These are phyloP conservation scores for Pipistrellus pygmaeus DNA, from an alignment of 2,797 vertebrate genomes.

Conservation along the genomic window DNA sequence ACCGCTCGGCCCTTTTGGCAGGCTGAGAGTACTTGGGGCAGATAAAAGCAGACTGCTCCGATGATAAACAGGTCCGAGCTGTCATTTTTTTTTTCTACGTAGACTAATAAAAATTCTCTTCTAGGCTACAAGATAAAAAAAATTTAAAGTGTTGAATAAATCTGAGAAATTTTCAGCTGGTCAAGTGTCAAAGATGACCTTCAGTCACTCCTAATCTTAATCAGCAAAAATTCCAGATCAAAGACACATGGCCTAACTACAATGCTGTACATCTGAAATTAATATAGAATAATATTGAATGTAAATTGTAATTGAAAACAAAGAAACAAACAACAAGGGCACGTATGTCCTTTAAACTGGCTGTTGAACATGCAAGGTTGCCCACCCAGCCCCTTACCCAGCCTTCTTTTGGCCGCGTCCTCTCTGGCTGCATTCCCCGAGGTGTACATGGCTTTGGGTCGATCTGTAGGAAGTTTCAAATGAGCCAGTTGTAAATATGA, in stretches of 20 bases:
- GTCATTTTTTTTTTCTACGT: neutral
- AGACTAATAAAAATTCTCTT: neutral
- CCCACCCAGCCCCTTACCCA: slow-evolving; percentile 92
- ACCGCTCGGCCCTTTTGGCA: neutral
- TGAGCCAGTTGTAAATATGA: slow-evolving; percentile 44
- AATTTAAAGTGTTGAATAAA: no score
- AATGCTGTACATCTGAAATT: neutral
- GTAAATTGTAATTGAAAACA: neutral
- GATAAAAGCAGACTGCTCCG: neutral
- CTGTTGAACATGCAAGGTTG: neutral
- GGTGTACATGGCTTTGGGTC: slow-evolving; percentile 99
- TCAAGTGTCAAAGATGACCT: neutral
- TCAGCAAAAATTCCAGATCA: neutral
- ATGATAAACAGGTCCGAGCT: neutral
- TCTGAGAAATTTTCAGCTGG: neutral
- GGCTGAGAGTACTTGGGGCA: neutral
- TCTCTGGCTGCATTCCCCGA: slow-evolving; percentile 99
- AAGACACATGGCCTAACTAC: neutral
- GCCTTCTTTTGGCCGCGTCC: slow-evolving; percentile 96
- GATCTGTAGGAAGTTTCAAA: slow-evolving; percentile 91
- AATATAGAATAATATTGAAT: neutral
- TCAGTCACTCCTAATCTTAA: neutral
- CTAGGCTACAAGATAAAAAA: neutral
- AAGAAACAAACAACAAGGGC: neutral
- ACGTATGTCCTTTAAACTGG: neutral